Evolutionary conservation across 2,797 vertebrate species (phyloP), one percentile per base, ranked within the genome.

Genomic region (Alfaro cultratus): DNA sequence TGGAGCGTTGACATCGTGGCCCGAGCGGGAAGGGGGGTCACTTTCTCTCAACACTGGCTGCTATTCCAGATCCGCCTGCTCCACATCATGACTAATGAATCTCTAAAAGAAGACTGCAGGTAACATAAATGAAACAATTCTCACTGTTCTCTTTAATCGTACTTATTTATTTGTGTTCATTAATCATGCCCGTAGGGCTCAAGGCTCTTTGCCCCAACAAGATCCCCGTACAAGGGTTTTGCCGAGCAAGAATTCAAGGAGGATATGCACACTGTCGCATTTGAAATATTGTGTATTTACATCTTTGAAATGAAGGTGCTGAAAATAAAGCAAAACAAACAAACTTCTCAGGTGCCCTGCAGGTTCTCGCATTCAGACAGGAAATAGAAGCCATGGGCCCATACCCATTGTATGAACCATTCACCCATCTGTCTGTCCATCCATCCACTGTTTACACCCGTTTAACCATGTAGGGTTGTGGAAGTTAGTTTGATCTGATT

Each of bases 141-240:
- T 85, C 84, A 90, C 84, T 85, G 88, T 90, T 92, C 68, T 89
- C 88, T 90, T 88, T 83, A 80, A 60, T 76, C 0, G 1, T 75
- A 80, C 60, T 55, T 84, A 84, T 91, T 92, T 93, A 91, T 91
- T 91, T 93, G 82, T 74, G 41, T 46, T 31, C 83, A 93, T 95
- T 91, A 91, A 91, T 95, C 92, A 92, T 47, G 34, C 39, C 1
- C 11, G 2, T 67, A 62, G 10, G 47, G 74, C n/a, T 76, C 1
- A 31, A 79, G 29, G 73, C 26, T 39, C 60, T 76, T 43, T 62
- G 71, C 75, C 16, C 23, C 71, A 51, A 36, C 45, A 21, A 15
- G 41, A 31, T 29, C 55, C 16, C 57, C 41, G n/a, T 39, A 73
- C 29, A 34, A 29, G 80, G 70, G 75, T 70, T 53, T 41, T 91